Percentiles rank a stretch among this genome's conserved stretches.
phyloP scores from a whole-genome alignment of 2,113 vertebrate species.

The Callipepla squamata region DNA sequence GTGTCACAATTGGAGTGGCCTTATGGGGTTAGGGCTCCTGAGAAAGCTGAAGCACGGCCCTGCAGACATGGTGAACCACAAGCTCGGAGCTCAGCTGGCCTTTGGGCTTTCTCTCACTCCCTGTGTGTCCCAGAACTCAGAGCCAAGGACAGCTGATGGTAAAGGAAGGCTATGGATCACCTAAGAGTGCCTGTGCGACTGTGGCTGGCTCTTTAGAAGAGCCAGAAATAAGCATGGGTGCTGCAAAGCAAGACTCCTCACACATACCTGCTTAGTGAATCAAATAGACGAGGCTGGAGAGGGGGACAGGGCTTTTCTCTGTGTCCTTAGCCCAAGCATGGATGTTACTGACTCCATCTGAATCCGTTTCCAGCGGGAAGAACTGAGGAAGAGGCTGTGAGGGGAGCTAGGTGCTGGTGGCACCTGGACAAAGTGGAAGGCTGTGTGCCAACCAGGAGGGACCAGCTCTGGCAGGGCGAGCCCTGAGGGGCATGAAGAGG shows the following conservation, averaged over 20 bases:
- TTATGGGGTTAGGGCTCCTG: neutral
- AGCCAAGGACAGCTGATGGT: neutral
- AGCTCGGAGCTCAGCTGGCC: neutral
- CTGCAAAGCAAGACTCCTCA: neutral
- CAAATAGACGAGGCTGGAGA: neutral
- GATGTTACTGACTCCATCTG: neutral
- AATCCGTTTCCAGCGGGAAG: neutral
- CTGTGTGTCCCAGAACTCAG: neutral
- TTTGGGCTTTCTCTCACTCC: neutral
- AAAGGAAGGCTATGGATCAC: neutral
- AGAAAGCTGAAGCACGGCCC: neutral
- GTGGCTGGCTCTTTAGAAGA: neutral
- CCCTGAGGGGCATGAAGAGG: neutral
- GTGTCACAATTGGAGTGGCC: neutral
- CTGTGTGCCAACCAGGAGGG: neutral
- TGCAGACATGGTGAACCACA: fast-evolving
- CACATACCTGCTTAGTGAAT: neutral
- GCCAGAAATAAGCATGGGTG: neutral
- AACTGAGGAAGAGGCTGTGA: neutral
- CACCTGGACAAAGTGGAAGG: too few species aligned
- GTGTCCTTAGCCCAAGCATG: neutral
- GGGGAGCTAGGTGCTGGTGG: neutral
- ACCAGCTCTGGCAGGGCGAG: neutral
- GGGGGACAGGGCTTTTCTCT: neutral
- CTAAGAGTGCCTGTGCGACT: fast-evolving